Evolutionary conservation across 2,113 vertebrate species (phyloP).

Genomic region (Uropsilus gracilis): DNA sequence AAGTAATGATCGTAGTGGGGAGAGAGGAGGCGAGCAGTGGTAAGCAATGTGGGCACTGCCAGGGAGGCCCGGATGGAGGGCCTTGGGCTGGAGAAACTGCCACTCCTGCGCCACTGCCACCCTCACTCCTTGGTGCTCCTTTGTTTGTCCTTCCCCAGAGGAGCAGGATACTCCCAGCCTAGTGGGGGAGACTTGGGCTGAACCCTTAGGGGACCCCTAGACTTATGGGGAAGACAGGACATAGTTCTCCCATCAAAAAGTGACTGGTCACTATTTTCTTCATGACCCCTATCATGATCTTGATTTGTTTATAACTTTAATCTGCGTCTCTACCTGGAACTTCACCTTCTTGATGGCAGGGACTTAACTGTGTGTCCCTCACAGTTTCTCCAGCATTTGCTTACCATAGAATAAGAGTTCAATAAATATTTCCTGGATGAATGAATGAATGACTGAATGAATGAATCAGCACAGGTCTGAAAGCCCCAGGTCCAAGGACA

Average conservation of each 20-base stretch:
- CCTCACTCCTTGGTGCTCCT: background rate
- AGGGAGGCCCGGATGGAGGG: background rate
- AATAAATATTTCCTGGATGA: background rate
- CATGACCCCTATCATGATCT: background rate
- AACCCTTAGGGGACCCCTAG: background rate
- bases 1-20: background rate
- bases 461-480: background rate
- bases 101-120: background rate
- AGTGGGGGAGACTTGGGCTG: background rate
- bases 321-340: background rate
- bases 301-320: background rate
- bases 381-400: background rate
- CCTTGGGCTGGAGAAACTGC: background rate
- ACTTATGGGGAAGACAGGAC: background rate
- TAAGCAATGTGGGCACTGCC: background rate
- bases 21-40: too few species aligned
- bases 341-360: background rate
- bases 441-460: background rate
- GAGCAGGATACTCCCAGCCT: background rate
- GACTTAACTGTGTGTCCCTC: background rate
- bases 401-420: background rate
- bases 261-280: background rate
- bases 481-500: background rate
- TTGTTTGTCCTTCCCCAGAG: too few species aligned
- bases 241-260: too few species aligned